phyloP scores from a whole-genome alignment of 1,140 invertebrate species.

The Rhyacophila brunnea region DNA sequence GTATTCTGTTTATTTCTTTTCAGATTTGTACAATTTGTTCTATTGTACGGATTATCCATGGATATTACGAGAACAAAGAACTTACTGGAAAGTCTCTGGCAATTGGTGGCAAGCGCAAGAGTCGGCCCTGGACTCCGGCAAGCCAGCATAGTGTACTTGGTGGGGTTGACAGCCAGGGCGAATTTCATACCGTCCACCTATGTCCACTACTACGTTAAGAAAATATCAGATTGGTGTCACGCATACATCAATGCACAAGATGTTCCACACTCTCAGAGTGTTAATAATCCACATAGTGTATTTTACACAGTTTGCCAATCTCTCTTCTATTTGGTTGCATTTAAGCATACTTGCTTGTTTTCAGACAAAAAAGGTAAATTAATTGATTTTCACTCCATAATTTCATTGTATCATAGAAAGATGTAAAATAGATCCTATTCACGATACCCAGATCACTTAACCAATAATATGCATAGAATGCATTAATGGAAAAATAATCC shows the following conservation, averaged over 20 bases:
- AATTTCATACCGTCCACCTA: constrained; percentile 43
- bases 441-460: too few relatives aligned
- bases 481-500: too few relatives aligned
- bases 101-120: constrained; percentile 23
- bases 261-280: constrained; percentile 39
- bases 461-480: too few relatives aligned
- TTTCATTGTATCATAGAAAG: too few relatives aligned
- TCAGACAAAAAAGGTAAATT: constrained; percentile 71
- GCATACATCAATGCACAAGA: constrained; percentile 50
- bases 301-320: constrained; percentile 90
- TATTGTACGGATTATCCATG: constrained; percentile 51
- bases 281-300: constrained; percentile 68
- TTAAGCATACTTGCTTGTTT: constrained; percentile 81
- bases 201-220: constrained; percentile 44
- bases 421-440: too few relatives aligned
- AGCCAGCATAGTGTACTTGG: constrained; percentile 47
- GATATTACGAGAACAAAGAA: constrained; percentile 35
- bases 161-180: constrained; percentile 46
- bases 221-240: constrained; percentile 53
- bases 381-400: too few relatives aligned
- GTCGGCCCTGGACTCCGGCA: constrained; percentile 43
- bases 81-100: constrained; percentile 25
- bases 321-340: constrained; percentile 87
- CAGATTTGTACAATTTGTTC: constrained; percentile 51
- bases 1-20: constrained; percentile 22